These are phyloP conservation scores for Petaurus breviceps DNA, from an alignment of 2,113 vertebrate species.

Conservation along the genomic window DNA sequence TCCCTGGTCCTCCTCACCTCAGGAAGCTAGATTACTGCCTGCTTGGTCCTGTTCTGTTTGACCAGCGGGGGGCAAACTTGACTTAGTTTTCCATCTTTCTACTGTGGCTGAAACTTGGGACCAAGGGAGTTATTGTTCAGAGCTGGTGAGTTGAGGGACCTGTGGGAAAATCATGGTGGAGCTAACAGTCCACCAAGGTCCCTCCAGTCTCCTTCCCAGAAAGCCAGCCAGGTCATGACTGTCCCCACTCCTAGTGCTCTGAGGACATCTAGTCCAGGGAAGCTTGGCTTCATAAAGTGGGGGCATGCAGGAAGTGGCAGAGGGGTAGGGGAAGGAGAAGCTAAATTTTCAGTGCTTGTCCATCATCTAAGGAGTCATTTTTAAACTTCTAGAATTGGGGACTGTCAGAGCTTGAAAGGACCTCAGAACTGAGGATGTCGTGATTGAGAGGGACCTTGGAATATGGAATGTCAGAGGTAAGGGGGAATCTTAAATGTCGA, in stretches of 20 bases:
- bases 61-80: conserved; percentile 77
- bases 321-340: background rate
- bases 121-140: background rate
- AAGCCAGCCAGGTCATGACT: background rate
- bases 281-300: background rate
- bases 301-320: background rate
- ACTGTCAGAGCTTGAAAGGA: too few species aligned
- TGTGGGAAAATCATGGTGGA: too few species aligned
- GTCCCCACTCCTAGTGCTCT: background rate
- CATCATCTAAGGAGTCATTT: background rate
- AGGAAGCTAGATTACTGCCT: background rate
- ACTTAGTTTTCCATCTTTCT: conserved; percentile 65
- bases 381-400: background rate
- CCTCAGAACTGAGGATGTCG: background rate
- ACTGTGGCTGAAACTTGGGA: background rate
- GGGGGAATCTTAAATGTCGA: background rate
- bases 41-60: conserved; percentile 39
- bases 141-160: background rate
- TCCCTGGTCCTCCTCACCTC: background rate
- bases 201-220: background rate
- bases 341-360: background rate
- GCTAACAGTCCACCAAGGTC: background rate
- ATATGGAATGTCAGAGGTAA: background rate
- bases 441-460: too few species aligned
- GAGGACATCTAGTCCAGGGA: background rate